A percentile compares a stretch with the other conserved stretches of the same genome.
These are phyloP conservation scores for Nineta flava DNA, from an alignment of 2,888 invertebrate species.

Conservation along the genomic window DNA sequence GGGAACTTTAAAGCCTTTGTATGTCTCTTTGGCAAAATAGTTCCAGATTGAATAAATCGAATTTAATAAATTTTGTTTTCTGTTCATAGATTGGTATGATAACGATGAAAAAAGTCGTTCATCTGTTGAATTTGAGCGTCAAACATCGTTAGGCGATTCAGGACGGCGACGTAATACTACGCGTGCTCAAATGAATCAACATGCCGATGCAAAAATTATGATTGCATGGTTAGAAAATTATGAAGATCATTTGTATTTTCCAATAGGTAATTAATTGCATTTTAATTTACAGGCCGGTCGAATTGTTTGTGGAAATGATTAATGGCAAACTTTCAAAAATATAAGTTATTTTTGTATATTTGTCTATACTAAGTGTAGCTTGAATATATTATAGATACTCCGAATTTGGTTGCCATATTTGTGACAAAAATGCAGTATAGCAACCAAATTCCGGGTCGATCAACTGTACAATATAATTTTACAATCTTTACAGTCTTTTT, in stretches of 20 bases:
- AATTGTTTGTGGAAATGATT: no score
- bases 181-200: slow-evolving; percentile 33
- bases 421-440: no score
- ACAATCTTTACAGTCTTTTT: no score
- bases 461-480: no score
- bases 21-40: neutral
- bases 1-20: neutral
- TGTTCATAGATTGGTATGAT: slow-evolving; percentile 5
- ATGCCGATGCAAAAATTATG: slow-evolving; percentile 55
- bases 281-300: neutral
- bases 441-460: no score
- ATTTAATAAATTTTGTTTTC: neutral
- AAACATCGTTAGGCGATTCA: slow-evolving; percentile 4
- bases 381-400: neutral
- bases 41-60: neutral
- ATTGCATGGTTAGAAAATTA: slow-evolving; percentile 93
- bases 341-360: no score
- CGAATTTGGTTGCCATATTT: no score
- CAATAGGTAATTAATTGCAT: slow-evolving; percentile 51
- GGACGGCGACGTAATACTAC: slow-evolving; percentile 30
- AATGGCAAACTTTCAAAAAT: no score
- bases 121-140: slow-evolving; percentile 25
- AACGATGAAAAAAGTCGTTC: slow-evolving; percentile 19
- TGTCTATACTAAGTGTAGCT: no score
- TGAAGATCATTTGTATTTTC: slow-evolving; percentile 81